Percentiles rank a stretch among this genome's conserved stretches.
Evolutionary conservation across 2,113 vertebrate species (phyloP).

Genomic region (Eubucco bourcierii): DNA sequence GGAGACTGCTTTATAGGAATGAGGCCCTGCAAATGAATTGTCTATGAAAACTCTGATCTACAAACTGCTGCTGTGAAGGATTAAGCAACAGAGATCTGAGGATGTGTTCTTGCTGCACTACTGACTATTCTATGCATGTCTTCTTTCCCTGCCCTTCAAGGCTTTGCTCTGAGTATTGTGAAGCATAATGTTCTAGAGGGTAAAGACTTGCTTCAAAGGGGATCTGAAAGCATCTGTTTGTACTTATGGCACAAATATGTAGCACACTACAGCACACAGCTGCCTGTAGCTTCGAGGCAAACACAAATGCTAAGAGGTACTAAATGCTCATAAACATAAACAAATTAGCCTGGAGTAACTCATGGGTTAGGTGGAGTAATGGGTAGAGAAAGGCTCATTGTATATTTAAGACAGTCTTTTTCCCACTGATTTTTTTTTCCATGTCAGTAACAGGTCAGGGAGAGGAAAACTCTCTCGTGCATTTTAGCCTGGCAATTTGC

Average conservation of each 20-base stretch:
- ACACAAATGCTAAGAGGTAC: slow-evolving; percentile 51
- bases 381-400: background rate
- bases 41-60: background rate
- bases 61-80: background rate
- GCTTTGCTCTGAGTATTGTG: background rate
- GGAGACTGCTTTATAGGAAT: background rate
- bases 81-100: background rate
- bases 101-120: background rate
- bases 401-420: background rate
- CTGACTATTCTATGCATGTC: background rate
- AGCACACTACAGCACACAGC: slow-evolving; percentile 61
- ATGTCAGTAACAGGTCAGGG: background rate
- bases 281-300: slow-evolving; percentile 71
- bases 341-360: slow-evolving; percentile 15
- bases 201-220: slow-evolving; percentile 65
- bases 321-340: slow-evolving; percentile 51
- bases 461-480: background rate
- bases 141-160: background rate
- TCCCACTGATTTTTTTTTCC: background rate
- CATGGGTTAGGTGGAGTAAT: background rate
- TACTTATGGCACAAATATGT: slow-evolving; percentile 63
- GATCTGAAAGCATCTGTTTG: slow-evolving; percentile 72
- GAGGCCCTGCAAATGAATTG: background rate
- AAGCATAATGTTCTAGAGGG: background rate
- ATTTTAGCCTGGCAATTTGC: background rate